Evolutionary conservation across 2,888 invertebrate genomes (phyloP), one percentile per base, ranked within the genome.

Genomic region (Amblyjoppa proteus): DNA sequence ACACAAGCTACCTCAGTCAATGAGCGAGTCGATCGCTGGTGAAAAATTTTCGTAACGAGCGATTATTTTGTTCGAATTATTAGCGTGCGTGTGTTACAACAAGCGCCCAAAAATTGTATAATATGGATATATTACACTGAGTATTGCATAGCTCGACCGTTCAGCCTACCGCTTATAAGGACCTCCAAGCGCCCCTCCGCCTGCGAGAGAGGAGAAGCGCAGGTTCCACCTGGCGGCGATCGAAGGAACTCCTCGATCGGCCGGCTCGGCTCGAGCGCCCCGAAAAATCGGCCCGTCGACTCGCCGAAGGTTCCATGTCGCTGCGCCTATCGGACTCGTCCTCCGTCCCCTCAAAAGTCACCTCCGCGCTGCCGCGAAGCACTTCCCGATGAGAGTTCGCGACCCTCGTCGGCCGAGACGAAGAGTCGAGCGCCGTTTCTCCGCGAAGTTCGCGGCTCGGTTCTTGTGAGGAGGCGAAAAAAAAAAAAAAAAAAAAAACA

Each of bases 71-170:
- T 73, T 73, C 45, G 3, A 38, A 58, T 41, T 28, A 49, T 64
- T 64, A n/a, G 4, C 16, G 9, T 34, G 41, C 28, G 9, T 69
- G 78, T 78, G 53, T 53, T 20, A 20, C 20, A 51, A n/a, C 4
- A 70, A 13, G 58, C 73, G 0, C 0, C 0, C 49, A 31, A 82
- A 85, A 85, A 85, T 69, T 85, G n/a, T 70, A 69, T 83, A 85
- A 87, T 87, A 87, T 86, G 85, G 87, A 87, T 87, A 83, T 87
- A 81, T 87, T 85, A 78, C 75, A 81, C 83, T 58, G 68, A 74
- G 78, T 71, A 61, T 75, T 75, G 75, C 75, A 66, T 9, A 3
- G 7, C 3, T 20, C 56, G 20, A 9, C 9, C 9, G 0, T 9
- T 56, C 56, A 11, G 0, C 9, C 11, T 25, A 0, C 9, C 7